A percentile compares a stretch with the other conserved stretches of the same genome.
phyloP scores from a whole-genome alignment of 2,888 invertebrate genomes.

The Drosophila austrosaltans region DNA sequence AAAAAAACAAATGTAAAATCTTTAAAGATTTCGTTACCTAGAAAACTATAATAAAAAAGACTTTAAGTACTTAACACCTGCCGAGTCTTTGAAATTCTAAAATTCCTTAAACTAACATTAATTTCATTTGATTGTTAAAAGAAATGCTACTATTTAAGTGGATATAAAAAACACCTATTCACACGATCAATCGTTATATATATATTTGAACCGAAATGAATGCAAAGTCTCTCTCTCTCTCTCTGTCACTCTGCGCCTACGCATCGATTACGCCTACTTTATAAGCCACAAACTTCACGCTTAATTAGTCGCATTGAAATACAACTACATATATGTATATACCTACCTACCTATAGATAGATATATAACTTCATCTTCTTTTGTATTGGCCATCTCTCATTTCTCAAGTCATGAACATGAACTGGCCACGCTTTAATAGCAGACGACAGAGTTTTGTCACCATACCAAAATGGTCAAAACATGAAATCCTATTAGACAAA shows the following conservation, averaged over 20 bases:
- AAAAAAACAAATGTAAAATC: no score
- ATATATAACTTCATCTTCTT: constrained; percentile 4
- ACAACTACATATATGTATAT: not conserved
- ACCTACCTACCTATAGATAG: no score
- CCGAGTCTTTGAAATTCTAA: no score
- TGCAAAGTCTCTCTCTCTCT: not conserved
- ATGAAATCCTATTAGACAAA: constrained; percentile 80
- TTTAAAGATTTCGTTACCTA: no score
- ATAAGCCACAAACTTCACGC: constrained; percentile 68
- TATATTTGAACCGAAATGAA: constrained; percentile 13
- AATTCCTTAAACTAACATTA: no score
- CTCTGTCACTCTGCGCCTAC: constrained; percentile 31
- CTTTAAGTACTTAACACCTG: no score
- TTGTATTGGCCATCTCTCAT: not conserved
- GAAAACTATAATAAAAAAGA: no score
- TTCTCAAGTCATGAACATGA: constrained; percentile 3
- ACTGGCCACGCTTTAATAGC: constrained; percentile 30
- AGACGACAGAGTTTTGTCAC: constrained; percentile 48
- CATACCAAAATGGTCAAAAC: constrained; percentile 74
- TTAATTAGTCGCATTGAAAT: constrained; percentile 62
- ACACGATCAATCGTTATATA: constrained; percentile 23
- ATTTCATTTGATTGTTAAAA: no score
- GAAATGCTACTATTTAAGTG: no score
- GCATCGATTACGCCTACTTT: constrained; percentile 35
- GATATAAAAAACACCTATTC: constrained; percentile 18